Base-by-base conservation (phyloP, 2,113 vertebrate genomes). In the Sylvia atricapilla region DNA sequence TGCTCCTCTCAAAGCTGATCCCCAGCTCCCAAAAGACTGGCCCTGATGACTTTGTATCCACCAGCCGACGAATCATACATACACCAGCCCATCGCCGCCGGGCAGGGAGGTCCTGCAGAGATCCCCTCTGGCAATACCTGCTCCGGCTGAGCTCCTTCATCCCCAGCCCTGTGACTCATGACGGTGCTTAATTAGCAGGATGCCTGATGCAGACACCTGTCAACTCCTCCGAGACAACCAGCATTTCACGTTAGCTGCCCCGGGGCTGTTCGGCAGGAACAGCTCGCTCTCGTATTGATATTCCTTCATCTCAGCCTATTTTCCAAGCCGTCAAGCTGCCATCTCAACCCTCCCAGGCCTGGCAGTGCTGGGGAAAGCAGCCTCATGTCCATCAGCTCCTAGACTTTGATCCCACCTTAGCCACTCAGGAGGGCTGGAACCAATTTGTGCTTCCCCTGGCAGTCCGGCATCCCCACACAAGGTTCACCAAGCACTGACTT, bases 241-340 rank as follows among this genome's bases (percentile, higher is more conserved):
- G 94, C 90, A 70, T 96, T 97, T 96, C 95, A 95, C 47, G 66
- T 96, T 90, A 93, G 94, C 94, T 87, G 95, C 90, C 93, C 97
- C 3, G 31, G 75, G 93, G 91, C 95, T 96, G 84, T 74, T 95
- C 91, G 14, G 93, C 94, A 95, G 93, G 91, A 96, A 80, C 91
- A 89, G 92, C 93, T 96, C 83, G 24, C 92, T 96, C 89, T 90
- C 27, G 3, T 96, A 97, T 96, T 94, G 96, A 97, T 95, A 92
- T 95, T 96, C 96, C 94, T 96, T 97, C 96, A 97, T 95, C 94
- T 95, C 90, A 96, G 87, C 86, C 94, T 96, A 93, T 97, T 97
- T 97, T 97, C 96, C 96, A 89, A 94, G 90, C 90, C 53, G 22
- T 95, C 96, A 94, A 96, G 86, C 93, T 97, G 96, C 97, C 94